phyloP scores from a whole-genome alignment of 2,888 invertebrate species.

The Aleiodes testaceus region DNA sequence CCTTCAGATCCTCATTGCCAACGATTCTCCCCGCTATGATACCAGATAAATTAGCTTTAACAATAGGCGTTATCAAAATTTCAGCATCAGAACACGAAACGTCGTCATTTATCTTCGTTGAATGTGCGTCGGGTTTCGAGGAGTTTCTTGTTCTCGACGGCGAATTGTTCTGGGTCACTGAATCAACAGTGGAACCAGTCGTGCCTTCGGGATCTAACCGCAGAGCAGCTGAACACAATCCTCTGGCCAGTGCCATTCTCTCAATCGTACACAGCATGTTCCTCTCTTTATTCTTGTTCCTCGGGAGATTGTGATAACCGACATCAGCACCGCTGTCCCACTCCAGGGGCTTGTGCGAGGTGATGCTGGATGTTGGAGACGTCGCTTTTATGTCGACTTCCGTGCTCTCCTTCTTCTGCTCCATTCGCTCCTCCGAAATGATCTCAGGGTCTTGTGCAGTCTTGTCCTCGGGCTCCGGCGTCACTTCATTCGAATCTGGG shows the following conservation, averaged over 20 bases:
- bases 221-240: slow-evolving; percentile 70
- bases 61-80: slow-evolving; percentile 62
- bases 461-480: slow-evolving; percentile 28
- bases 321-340: slow-evolving; percentile 93
- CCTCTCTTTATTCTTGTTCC: slow-evolving; percentile 73
- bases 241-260: slow-evolving; percentile 75
- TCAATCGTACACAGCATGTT: slow-evolving; percentile 77
- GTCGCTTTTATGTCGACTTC: slow-evolving; percentile 71
- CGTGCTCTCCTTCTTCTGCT: not conserved
- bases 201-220: slow-evolving; percentile 74
- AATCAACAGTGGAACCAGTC: slow-evolving; percentile 58
- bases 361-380: slow-evolving; percentile 84
- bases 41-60: slow-evolving; percentile 55
- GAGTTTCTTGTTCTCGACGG: slow-evolving; percentile 46
- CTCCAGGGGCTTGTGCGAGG: slow-evolving; percentile 84
- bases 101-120: slow-evolving; percentile 60
- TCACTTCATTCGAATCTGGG: not conserved
- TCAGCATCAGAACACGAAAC: slow-evolving; percentile 63
- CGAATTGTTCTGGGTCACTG: slow-evolving; percentile 43
- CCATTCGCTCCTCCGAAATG: not conserved
- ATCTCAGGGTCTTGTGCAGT: not conserved
- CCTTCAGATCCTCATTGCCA: slow-evolving; percentile 48
- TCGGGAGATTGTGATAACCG: slow-evolving; percentile 78
- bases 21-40: slow-evolving; percentile 56
- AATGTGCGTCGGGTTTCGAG: slow-evolving; percentile 66